Percentiles rank a stretch among this genome's conserved stretches.
phyloP scores from a whole-genome alignment of 2,797 vertebrate species.

The Tiaroga cobitis region DNA sequence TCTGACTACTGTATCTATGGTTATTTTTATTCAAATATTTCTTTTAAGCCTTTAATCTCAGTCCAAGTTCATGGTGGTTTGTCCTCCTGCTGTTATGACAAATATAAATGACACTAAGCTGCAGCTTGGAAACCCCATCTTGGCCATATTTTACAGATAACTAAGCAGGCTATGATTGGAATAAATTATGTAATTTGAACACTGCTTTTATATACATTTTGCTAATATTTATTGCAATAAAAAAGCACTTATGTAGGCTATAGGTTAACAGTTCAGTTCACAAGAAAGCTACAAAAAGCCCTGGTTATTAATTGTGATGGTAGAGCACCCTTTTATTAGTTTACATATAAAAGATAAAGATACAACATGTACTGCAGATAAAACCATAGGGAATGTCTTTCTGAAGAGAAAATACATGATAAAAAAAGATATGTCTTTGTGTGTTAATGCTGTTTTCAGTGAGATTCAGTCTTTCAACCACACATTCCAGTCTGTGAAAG shows the following conservation, averaged over 20 bases:
- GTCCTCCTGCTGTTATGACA: neutral
- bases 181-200: too few species aligned
- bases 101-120: neutral
- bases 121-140: neutral
- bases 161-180: neutral
- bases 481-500: too few species aligned
- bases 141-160: neutral
- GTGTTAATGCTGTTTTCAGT: too few species aligned
- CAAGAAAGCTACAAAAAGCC: neutral
- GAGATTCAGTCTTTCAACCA: too few species aligned
- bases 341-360: too few species aligned
- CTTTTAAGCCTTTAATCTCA: neutral
- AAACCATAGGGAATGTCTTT: too few species aligned
- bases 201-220: neutral
- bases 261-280: neutral
- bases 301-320: too few species aligned
- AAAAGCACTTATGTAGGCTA: neutral
- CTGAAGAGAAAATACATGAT: too few species aligned
- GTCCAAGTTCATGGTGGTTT: neutral
- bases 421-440: too few species aligned
- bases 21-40: neutral
- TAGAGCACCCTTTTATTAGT: too few species aligned
- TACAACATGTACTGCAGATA: too few species aligned
- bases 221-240: neutral
- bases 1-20: neutral